Percentiles rank a stretch among this genome's conserved stretches.
These are phyloP conservation scores for Olivierus martensii DNA, from an alignment of 1,140 invertebrate species.

Conservation along the genomic window DNA sequence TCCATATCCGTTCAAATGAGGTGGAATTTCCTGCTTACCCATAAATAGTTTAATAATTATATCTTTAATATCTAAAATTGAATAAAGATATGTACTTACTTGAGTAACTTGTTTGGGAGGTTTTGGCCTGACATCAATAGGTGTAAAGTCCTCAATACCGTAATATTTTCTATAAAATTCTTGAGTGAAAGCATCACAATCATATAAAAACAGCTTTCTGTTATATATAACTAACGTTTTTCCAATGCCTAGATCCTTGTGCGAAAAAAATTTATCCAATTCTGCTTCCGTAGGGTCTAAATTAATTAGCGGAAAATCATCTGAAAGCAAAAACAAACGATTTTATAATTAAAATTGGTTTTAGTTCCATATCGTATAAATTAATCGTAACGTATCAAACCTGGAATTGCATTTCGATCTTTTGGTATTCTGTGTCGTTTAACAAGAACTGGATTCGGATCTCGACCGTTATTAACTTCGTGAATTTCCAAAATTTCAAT, in stretches of 20 bases:
- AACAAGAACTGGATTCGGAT: slow-evolving; percentile 55
- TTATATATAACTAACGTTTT: neutral
- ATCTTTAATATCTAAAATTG: no score
- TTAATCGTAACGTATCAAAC: no score
- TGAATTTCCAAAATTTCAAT: slow-evolving; percentile 58
- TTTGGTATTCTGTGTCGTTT: slow-evolving; percentile 61
- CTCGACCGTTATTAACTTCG: slow-evolving; percentile 48
- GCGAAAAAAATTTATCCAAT: no score
- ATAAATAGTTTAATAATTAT: no score
- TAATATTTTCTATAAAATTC: neutral
- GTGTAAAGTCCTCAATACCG: neutral
- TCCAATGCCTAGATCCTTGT: neutral
- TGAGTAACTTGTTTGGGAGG: neutral
- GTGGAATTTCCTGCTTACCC: neutral
- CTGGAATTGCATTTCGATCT: no score
- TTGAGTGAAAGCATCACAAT: neutral
- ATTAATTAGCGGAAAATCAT: no score
- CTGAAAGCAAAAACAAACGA: no score
- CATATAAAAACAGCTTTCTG: neutral
- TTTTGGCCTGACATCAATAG: neutral
- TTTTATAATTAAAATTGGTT: no score
- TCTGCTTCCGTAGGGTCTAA: no score
- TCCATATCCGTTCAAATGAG: neutral
- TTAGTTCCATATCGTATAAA: no score
- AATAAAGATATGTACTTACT: neutral